These are phyloP conservation scores for Corydoras maculifer DNA, from an alignment of 2,113 vertebrate species.

Conservation along the genomic window DNA sequence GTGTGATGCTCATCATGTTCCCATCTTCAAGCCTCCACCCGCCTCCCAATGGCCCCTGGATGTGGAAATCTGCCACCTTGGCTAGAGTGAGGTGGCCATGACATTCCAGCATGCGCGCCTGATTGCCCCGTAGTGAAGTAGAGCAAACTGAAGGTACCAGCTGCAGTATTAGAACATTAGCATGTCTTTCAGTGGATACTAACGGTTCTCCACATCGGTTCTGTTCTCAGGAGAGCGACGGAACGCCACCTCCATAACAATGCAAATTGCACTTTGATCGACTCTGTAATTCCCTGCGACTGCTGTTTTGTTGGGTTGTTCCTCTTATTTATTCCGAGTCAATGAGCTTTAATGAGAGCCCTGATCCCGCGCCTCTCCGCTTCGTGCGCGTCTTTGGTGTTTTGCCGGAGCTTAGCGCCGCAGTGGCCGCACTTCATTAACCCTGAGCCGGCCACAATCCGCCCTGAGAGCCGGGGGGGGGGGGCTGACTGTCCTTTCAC, in stretches of 20 bases:
- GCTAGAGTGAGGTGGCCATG: constrained; percentile 24
- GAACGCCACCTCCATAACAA: constrained; percentile 47
- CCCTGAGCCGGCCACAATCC: constrained; percentile 83
- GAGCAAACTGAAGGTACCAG: no score
- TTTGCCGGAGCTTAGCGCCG: constrained; percentile 83
- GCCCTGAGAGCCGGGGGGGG: constrained; percentile 55
- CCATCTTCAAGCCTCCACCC: no score
- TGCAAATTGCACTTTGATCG: constrained; percentile 90
- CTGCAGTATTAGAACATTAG: no score
- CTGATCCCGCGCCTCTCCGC: constrained; percentile 93
- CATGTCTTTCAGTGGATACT: no score
- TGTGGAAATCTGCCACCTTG: constrained; percentile 18
- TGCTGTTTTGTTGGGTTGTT: constrained; percentile 79
- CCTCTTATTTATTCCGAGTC: constrained; percentile 78
- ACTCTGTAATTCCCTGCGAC: constrained; percentile 93
- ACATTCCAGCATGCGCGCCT: constrained; percentile 25
- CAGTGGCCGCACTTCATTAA: constrained; percentile 99
- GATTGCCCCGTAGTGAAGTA: background rate
- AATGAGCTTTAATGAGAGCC: constrained; percentile 94
- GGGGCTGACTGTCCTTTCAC: constrained; percentile 53
- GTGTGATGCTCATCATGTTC: no score
- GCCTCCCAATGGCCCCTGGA: no score
- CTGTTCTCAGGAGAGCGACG: constrained; percentile 16
- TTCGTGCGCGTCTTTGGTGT: constrained; percentile 76
- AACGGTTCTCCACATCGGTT: no score